Evolutionary conservation across 2,888 invertebrate genomes (phyloP), one percentile per base, ranked within the genome.

Genomic region (Drosophila borborema): DNA sequence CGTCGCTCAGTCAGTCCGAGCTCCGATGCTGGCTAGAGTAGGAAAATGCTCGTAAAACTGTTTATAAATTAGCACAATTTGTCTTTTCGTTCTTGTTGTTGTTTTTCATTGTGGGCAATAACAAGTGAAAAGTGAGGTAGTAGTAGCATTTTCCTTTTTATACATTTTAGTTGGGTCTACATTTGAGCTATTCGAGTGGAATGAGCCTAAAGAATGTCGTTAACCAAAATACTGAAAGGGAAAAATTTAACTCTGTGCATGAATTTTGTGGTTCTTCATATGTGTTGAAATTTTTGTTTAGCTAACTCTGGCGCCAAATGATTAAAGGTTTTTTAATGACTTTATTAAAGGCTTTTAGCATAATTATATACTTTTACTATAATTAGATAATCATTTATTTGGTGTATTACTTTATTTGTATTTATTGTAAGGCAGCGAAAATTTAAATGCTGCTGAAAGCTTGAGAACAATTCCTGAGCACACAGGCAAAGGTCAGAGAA

Each of bases 11-110:
- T 58, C 43, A 5, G 36, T 23, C 49, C 20, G 41, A 38, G 56
- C 14, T 28, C 28, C 64, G 56, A 61, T 63, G 54, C 67, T 38
- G 18, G 28, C 67, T 38, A 18, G 40, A 60, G 64, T 62, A 48
- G 66, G 59, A 51, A 78, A 78, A 74, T 70, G 72, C 68, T 79
- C 16, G 72, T 67, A 80, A 71, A 68, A 77, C 68, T 71, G 64
- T 74, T 71, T 72, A 64, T 66, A 84, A 87, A 87, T 82, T 87
- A 74, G 82, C 80, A 66, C 85, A 59, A 84, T 81, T 81, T 84
- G 61, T 69, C 64, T 68, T 56, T 34, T 54, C 55, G n/a, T 49
- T 56, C 16, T 61, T 54, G 43, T 64, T 56, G 18, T 28, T 46
- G 23, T 12, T 69, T 65, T 60, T n/a, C 56, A 56, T 48, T 65